phyloP scores from a whole-genome alignment of 2,888 invertebrate genomes.

The Chloromyia formosa region DNA sequence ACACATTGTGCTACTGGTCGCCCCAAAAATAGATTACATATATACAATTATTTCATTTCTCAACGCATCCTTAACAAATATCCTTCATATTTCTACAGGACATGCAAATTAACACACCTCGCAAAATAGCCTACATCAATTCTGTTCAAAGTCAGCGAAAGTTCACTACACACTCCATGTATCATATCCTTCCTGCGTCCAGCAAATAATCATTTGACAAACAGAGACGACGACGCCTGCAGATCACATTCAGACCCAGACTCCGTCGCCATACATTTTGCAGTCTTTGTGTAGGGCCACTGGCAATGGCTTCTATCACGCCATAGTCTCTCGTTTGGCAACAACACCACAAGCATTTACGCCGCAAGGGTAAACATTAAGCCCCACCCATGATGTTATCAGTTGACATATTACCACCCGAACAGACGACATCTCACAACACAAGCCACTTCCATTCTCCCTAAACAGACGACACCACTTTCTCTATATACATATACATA shows the following conservation, averaged over 20 bases:
- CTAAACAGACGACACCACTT: background rate
- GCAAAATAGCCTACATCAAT: too few relatives aligned
- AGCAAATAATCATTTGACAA: background rate
- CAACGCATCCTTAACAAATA: too few relatives aligned
- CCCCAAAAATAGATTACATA: too few relatives aligned
- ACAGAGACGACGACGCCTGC: background rate
- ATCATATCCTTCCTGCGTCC: background rate
- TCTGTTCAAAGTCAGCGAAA: too few relatives aligned
- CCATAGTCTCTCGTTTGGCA: slow-evolving; percentile 5
- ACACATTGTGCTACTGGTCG: too few relatives aligned
- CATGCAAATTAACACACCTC: too few relatives aligned
- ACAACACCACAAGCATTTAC: slow-evolving; percentile 14
- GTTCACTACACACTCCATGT: too few relatives aligned
- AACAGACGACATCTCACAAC: slow-evolving; percentile 36
- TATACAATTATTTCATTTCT: too few relatives aligned
- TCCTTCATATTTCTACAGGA: too few relatives aligned
- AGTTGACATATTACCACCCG: slow-evolving; percentile 47
- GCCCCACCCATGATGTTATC: slow-evolving; percentile 46
- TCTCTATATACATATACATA: background rate
- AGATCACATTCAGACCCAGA: background rate
- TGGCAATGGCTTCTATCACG: slow-evolving; percentile 27
- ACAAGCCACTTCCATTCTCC: background rate
- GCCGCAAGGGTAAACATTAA: slow-evolving; percentile 46
- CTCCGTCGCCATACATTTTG: background rate
- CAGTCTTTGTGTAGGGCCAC: slow-evolving; percentile 7